Base-by-base conservation (phyloP, 2,797 vertebrate species). In the Vespertilio murinus region DNA sequence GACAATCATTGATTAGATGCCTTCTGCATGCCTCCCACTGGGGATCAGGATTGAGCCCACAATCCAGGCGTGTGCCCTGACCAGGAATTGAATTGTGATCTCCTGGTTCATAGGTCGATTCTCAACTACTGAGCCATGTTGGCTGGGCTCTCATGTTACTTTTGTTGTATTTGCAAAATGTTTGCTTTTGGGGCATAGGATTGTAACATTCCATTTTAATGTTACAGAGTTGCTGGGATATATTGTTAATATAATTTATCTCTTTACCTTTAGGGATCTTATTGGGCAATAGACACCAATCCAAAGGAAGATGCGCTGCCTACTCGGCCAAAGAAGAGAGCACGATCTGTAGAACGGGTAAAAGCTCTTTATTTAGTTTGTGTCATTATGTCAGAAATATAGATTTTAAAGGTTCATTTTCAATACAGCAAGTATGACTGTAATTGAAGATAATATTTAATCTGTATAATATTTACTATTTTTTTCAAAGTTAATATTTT, bases 261-360 rank as follows among this genome's bases (percentile, higher is more conserved):
- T 96, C 10, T 96, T 95, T 91, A 96, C 20, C 97, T 97, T 97
- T 97, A 99, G 99, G 99, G 99, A 79, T 99, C 99, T 90, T 99
- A 99, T 97, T 99, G 99, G 99, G 99, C 99, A 95, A 99, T 99
- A 88, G 99, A 99, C 98, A 99, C 98, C 97, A 99, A 99, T 98
- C 99, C 99, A 97, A 99, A 99, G 97, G 99, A 99, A 98, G 99
- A 99, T 93, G 96, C 98, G 14, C 98, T 99, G 98, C 99, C 99
- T 94, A 99, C 99, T 82, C 98, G 99, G 98, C 99, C 99, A 98
- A 99, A 99, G 98, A 99, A 99, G 98, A 99, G 99, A 98, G 99
- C 99, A 87, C 98, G 99, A 93, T 99, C 99, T 97, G 99, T 99
- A 98, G 99, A 99, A 97, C 98, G 99, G 98, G 99, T 99, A 97